Evolutionary conservation across 1,140 invertebrate species (phyloP).

Genomic region (Lordiphosa collinella): DNA sequence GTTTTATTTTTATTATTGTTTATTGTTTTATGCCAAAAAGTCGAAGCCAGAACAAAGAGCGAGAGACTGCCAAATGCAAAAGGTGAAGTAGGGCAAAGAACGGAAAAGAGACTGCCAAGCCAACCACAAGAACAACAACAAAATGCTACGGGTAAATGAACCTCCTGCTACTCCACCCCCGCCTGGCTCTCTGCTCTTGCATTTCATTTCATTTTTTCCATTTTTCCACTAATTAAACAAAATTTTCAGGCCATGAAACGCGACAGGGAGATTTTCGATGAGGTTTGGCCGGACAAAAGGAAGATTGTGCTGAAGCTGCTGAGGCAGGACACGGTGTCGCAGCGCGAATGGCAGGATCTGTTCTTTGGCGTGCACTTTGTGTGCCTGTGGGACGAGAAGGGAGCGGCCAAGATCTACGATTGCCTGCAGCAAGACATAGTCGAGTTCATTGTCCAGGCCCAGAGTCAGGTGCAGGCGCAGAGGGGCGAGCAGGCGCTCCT

Average conservation of each 20-base stretch:
- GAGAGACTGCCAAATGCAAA: not conserved
- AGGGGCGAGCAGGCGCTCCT: conserved; percentile 96
- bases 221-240: not conserved
- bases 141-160: conserved; percentile 56
- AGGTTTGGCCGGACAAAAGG: conserved; percentile 96
- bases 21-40: too few species aligned
- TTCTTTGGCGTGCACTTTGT: conserved; percentile 97
- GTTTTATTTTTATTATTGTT: too few species aligned
- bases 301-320: conserved; percentile 93
- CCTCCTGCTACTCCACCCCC: conserved; percentile 8
- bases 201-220: too few species aligned
- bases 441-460: conserved; percentile 96
- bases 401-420: conserved; percentile 91
- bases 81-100: too few species aligned
- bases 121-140: conserved; percentile 40
- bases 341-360: conserved; percentile 97
- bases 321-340: conserved; percentile 95
- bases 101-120: conserved; percentile 1
- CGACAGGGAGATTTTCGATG: conserved; percentile 86
- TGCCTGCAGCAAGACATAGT: conserved; percentile 95
- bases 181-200: not conserved
- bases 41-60: conserved; percentile 6
- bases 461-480: conserved; percentile 92
- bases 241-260: conserved; percentile 63
- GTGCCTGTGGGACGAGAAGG: conserved; percentile 98